phyloP scores from a whole-genome alignment of 1,140 invertebrate genomes.

The Drosophila nebulosa region DNA sequence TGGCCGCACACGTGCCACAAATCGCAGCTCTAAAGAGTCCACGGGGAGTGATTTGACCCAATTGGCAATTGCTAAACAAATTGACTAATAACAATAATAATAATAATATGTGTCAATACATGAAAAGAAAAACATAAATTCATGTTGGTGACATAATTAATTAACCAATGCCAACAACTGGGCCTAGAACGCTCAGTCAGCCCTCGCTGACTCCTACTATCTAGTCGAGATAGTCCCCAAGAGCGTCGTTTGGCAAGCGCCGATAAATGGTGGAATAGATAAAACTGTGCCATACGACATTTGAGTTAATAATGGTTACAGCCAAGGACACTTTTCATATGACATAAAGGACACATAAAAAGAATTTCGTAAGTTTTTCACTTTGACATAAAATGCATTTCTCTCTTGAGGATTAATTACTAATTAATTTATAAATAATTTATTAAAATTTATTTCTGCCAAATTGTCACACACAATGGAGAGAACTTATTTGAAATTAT shows the following conservation, averaged over 20 bases:
- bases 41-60: constrained; percentile 27
- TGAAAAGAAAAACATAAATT: constrained; percentile 20
- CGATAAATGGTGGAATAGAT: constrained; percentile 51
- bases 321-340: constrained; percentile 69
- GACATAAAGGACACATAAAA: constrained; percentile 10
- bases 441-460: not conserved
- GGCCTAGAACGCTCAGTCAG: not conserved
- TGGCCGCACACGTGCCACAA: constrained; percentile 44
- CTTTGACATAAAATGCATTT: not conserved
- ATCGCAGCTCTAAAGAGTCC: constrained; percentile 42
- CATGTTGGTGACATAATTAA: constrained; percentile 48
- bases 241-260: constrained; percentile 70
- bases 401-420: not conserved
- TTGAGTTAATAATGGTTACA: constrained; percentile 70
- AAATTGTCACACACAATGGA: not conserved
- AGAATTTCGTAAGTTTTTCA: not conserved
- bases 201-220: constrained; percentile 35
- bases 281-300: constrained; percentile 50
- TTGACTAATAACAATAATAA: constrained; percentile 45
- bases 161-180: constrained; percentile 32
- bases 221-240: constrained; percentile 55
- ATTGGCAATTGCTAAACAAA: constrained; percentile 20
- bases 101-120: constrained; percentile 36
- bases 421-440: not conserved
- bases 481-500: not conserved